Evolutionary conservation across 2,113 vertebrate genomes (phyloP), one percentile per base, ranked within the genome.

Genomic region (Dipodomys merriami): DNA sequence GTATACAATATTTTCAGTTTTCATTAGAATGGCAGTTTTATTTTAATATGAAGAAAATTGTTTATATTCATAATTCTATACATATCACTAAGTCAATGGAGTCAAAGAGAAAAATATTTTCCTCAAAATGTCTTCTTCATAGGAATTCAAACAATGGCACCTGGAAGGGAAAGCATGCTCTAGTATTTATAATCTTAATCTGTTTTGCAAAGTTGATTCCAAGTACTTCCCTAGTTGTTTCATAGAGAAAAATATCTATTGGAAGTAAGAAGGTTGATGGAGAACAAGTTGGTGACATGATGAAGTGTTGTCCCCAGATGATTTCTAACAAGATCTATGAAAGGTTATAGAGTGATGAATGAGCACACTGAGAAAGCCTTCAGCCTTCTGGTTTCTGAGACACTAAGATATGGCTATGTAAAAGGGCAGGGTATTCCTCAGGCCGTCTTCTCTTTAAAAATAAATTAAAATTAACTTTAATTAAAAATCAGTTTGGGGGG

Each of bases 21-120:
- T 86, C 67, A 88, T 74, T 68, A 91, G 7, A 81, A 93, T 72
- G 30, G 25, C 5, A 71, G 6, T 64, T 89, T 84, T 81, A 81
- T 67, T 81, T 96, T 90, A 77, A 90, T 25, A 13, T 87, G n/a
- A 80, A 88, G n/a, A 88, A 92, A 79, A 86, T 39, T 81, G 87
- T 69, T 90, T 23, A 86, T 60, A 8, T 62, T 64, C 22, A 80
- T 7, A 88, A 85, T 77, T 93, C 78, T 69, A 93, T 27, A 79
- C 84, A 77, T 68, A 89, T 13, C 35, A 72, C 19, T 71, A 88
- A 19, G 60, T 49, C 76, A 9, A 60, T 88, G 35, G n/a, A 62
- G 22, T 88, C 25, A 95, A 77, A 93, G 25, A 88, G n/a, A 91
- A 83, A 85, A 85, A 39, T 60, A 69, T 29, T 73, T 91, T 73